Base-by-base conservation (phyloP, 2,113 vertebrate genomes). In the Parotia lawesii region DNA sequence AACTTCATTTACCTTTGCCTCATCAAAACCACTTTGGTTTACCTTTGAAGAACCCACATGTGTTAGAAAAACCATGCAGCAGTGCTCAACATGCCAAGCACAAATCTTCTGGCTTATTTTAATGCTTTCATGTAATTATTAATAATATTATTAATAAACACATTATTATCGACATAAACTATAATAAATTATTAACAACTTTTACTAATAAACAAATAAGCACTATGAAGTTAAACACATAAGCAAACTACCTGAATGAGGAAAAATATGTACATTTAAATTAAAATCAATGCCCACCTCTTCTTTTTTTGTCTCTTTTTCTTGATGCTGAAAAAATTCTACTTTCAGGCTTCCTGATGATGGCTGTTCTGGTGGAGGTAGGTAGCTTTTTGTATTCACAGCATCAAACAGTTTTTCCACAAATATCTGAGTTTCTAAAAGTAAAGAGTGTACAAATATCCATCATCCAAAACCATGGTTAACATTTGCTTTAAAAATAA, bases 371-470 rank as follows among this genome's bases (percentile, higher is more conserved):
- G 98, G 97, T 87, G 98, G 98, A 97, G 99, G 99, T 98, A 99
- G 98, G 87, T 99, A 99, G 97, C 98, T 98, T 97, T 99, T 99
- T 92, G 98, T 98, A 98, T 98, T 98, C 97, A 99, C 98, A 89
- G 99, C 99, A 98, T 99, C 99, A 97, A 99, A 99, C 95, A 99
- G 98, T 97, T 98, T 99, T 97, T 99, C 99, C 93, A 99, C 99
- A 98, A 99, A 99, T 86, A 96, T 98, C 93, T 99, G 99, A 13
- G 99, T 99, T 91, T 99, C 99, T 99, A 96, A 64, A 97, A 95
- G 56, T n/a, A 89, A 91, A 90, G 40, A 19, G 9, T 10, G 13
- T 48, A 94, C 23, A 80, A 67, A 92, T 29, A 82, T 5, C 12
- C 50, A 66, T 87, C 21, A 95, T 62, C 72, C 33, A 72, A 90